Evolutionary conservation across 2,888 invertebrate species (phyloP), one percentile per base, ranked within the genome.

Genomic region (Plebejus melissa): DNA sequence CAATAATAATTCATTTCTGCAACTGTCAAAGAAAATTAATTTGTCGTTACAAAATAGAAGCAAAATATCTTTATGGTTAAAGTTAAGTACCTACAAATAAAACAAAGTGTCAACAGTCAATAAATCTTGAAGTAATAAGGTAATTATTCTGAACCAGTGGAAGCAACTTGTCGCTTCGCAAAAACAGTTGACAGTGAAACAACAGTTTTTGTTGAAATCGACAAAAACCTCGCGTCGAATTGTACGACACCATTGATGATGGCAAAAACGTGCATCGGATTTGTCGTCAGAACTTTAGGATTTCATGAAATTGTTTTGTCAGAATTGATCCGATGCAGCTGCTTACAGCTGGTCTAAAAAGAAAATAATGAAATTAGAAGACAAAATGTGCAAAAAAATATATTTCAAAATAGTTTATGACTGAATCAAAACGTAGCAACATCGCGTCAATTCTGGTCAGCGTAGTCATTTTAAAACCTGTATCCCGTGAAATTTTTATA

Each of bases 141-240:
- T 80, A 79, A 80, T 79, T 79, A 80, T 79, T 79, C 76, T 74
- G 72, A 32, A 75, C 75, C 76, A 69, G 70, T 77, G 76, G 74
- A 79, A 79, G 77, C 75, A 77, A 80, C 78, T 90, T 90, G 90
- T 90, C 92, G 88, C 81, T 84, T 74, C 74, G 85, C 91, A 92
- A 93, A 93, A 93, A 92, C 90, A 77, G 83, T 79, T 83, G 90
- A 88, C 88, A 86, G 83, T 83, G 84, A 85, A 87, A 87, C 87
- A 88, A 88, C 86, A 82, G 87, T 90, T 91, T 91, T 91, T 92
- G 88, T 84, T 82, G 82, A 86, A 89, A 90, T 91, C 78, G 46
- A 72, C 72, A 72, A 79, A 78, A 91, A 90, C 87, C 78, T 82
- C 82, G 84, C 87, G 89, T 89, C 88, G 88, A 90, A 90, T 89